phyloP scores from a whole-genome alignment of 2,888 invertebrate species.

The Nomada fabriciana region DNA sequence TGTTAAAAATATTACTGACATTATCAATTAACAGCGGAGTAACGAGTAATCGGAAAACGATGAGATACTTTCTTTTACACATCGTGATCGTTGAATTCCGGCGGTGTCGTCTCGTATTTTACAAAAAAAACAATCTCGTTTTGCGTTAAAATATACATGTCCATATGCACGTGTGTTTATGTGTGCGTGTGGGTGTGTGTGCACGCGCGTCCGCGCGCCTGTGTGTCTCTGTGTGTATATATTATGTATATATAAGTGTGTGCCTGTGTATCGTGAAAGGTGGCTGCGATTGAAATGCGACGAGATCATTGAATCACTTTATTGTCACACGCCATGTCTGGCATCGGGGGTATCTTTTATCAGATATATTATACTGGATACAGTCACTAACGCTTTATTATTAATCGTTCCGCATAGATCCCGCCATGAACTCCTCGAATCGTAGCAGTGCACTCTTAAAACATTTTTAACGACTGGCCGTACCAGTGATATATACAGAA shows the following conservation, averaged over 20 bases:
- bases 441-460: constrained; percentile 22
- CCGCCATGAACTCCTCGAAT: constrained; percentile 70
- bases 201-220: constrained; percentile 7
- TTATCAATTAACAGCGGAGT: constrained; percentile 64
- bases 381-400: constrained; percentile 82
- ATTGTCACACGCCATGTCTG: constrained; percentile 84
- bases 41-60: constrained; percentile 65
- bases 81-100: constrained; percentile 56
- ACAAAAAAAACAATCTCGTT: constrained; percentile 53
- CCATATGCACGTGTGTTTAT: constrained; percentile 28
- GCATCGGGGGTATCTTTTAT: constrained; percentile 83
- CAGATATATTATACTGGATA: constrained; percentile 83
- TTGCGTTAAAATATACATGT: constrained; percentile 54
- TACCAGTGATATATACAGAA: constrained; percentile 45
- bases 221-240: neutral
- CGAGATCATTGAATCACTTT: constrained; percentile 83
- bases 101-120: constrained; percentile 51
- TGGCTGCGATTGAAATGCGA: constrained; percentile 68
- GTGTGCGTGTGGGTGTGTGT: constrained; percentile 4
- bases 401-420: constrained; percentile 73
- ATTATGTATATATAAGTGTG: constrained; percentile 16
- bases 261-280: constrained; percentile 61
- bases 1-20: constrained; percentile 67
- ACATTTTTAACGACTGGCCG: constrained; percentile 24
- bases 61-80: constrained; percentile 62